Conservation (phyloP, 2,113 vertebrate genomes). For the Lates calcarifer region DNA sequence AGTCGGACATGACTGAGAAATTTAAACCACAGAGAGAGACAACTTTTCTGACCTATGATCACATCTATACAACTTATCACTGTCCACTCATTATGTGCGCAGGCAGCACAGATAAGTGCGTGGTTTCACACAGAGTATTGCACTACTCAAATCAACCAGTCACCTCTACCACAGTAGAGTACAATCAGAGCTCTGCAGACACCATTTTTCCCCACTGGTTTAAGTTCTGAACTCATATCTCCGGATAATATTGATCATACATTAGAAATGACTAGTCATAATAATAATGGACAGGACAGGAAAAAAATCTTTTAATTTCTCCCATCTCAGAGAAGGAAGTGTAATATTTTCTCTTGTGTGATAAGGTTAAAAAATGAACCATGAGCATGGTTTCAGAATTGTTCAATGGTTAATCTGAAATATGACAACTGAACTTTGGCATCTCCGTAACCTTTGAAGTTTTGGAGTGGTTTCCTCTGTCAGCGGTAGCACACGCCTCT, state of each 20-base stretch:
- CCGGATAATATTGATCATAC: background rate
- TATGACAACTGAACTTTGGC: constrained; percentile 46
- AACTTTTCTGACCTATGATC: background rate
- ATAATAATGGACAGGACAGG: background rate
- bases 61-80: background rate
- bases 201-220: background rate
- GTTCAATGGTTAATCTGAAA: constrained; percentile 3
- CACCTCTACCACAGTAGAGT: background rate
- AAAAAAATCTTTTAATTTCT: background rate
- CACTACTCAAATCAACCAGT: background rate
- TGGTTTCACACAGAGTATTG: background rate
- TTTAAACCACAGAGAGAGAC: background rate
- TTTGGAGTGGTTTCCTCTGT: constrained; percentile 59
- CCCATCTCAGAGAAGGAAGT: background rate
- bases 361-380: background rate
- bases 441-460: constrained; percentile 70
- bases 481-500: constrained; percentile 23
- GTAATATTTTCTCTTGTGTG: background rate
- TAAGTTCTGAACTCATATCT: background rate
- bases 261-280: background rate
- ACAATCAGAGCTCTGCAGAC: background rate
- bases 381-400: background rate
- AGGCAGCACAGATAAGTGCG: background rate
- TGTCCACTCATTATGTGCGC: background rate
- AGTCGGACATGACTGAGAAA: background rate